These are phyloP conservation scores for Aphelinus atriplicis DNA, from an alignment of 1,140 invertebrate species.

Conservation along the genomic window DNA sequence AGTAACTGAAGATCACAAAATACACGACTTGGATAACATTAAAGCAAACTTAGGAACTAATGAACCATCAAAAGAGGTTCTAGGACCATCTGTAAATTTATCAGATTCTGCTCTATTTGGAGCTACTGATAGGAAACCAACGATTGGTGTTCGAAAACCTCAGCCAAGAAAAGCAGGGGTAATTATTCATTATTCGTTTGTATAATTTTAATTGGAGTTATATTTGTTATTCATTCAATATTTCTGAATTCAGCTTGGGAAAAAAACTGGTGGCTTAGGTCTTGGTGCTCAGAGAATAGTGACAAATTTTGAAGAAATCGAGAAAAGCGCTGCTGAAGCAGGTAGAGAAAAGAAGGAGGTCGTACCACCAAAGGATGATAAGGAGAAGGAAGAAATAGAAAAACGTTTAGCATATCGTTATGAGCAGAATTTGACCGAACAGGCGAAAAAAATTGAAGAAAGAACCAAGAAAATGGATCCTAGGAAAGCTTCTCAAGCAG, in stretches of 20 bases:
- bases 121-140: conserved; percentile 72
- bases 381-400: conserved; percentile 67
- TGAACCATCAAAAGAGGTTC: conserved; percentile 39
- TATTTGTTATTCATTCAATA: background rate
- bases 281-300: conserved; percentile 97
- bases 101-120: conserved; percentile 51
- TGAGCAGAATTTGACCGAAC: conserved; percentile 79
- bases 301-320: conserved; percentile 95
- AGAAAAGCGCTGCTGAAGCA: conserved; percentile 83
- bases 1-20: conserved; percentile 30
- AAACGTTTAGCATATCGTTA: conserved; percentile 83
- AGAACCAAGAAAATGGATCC: conserved; percentile 81
- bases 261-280: conserved; percentile 86
- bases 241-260: conserved; percentile 74
- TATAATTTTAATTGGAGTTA: background rate
- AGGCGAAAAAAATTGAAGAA: conserved; percentile 83
- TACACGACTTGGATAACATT: conserved; percentile 37
- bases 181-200: conserved; percentile 20
- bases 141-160: conserved; percentile 76
- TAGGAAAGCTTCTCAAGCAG: conserved; percentile 88
- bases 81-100: conserved; percentile 58
- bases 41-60: background rate
- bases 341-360: conserved; percentile 77
- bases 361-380: conserved; percentile 57
- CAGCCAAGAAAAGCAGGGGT: conserved; percentile 73